phyloP scores from a whole-genome alignment of 2,797 vertebrate species.

The Parauchenoglanis ngamensis region DNA sequence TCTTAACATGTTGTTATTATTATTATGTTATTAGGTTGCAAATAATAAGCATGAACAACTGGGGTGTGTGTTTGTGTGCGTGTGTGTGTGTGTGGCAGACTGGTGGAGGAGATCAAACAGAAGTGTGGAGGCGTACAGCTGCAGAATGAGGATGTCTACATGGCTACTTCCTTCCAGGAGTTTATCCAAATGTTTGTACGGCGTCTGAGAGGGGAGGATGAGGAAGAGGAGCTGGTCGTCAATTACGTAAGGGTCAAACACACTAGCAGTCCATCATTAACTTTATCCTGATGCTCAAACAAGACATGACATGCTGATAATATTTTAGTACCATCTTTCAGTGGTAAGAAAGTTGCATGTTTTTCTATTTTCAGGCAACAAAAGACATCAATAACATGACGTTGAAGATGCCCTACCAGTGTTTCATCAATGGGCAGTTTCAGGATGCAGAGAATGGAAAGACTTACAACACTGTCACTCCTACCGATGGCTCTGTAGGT shows the following conservation, averaged over 20 bases:
- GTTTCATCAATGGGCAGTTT: conserved; percentile 90
- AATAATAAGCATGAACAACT: background rate
- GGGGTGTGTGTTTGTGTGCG: background rate
- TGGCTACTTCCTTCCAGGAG: conserved; percentile 89
- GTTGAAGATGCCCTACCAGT: conserved; percentile 91
- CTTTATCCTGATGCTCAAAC: background rate
- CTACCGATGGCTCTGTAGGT: conserved; percentile 92
- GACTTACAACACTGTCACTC: conserved; percentile 85
- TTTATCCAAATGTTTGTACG: conserved; percentile 91
- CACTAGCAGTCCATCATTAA: background rate
- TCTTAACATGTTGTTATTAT: background rate
- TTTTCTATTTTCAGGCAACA: conserved; percentile 72
- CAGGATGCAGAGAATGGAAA: conserved; percentile 84
- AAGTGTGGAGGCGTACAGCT: conserved; percentile 81
- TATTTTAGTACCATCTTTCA: background rate
- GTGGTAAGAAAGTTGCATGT: background rate
- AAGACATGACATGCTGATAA: background rate
- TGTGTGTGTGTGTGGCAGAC: conserved; percentile 67
- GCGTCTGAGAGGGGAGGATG: conserved; percentile 86
- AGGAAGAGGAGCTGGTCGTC: conserved; percentile 81
- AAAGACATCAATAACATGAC: conserved; percentile 90
- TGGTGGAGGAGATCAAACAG: conserved; percentile 94
- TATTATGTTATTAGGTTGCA: background rate
- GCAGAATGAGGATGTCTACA: conserved; percentile 93
- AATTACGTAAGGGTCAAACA: conserved; percentile 80